Evolutionary conservation across 2,888 invertebrate species (phyloP).

Genomic region (Macrophya annulata): DNA sequence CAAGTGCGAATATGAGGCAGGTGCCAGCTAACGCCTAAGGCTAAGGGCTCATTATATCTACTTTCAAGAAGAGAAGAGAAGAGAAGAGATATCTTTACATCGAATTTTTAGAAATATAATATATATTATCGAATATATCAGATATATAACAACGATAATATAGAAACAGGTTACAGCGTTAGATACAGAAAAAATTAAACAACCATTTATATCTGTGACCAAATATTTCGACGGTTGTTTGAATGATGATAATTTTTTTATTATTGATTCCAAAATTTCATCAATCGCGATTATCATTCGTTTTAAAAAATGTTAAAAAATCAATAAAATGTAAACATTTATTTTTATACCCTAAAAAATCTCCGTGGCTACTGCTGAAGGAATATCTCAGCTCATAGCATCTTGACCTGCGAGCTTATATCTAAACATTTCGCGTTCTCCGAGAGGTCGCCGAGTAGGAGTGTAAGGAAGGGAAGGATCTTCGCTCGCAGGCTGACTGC

Average conservation of each 20-base stretch:
- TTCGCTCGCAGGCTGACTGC: slow-evolving; percentile 3
- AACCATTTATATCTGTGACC: too few species aligned
- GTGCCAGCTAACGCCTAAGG: slow-evolving; percentile 26
- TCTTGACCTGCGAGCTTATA: not conserved
- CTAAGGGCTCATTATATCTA: slow-evolving; percentile 16
- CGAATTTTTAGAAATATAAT: slow-evolving; percentile 7
- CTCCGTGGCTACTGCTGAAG: not conserved
- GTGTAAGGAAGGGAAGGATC: slow-evolving; percentile 9
- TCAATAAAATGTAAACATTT: too few species aligned
- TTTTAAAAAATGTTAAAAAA: too few species aligned
- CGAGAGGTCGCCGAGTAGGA: not conserved
- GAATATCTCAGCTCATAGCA: not conserved
- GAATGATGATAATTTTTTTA: too few species aligned
- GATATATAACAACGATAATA: too few species aligned
- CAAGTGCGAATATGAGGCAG: slow-evolving; percentile 30
- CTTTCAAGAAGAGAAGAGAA: not conserved
- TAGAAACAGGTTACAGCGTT: too few species aligned
- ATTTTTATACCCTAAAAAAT: too few species aligned
- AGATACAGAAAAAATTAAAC: too few species aligned
- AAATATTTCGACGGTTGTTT: too few species aligned
- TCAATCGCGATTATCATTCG: too few species aligned
- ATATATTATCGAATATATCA: not conserved
- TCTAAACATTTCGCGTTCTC: slow-evolving; percentile 9
- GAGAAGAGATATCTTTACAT: not conserved
- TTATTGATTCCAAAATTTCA: too few species aligned